Evolutionary conservation across 2,888 invertebrate genomes (phyloP).

Genomic region (Eucera pruinosa): DNA sequence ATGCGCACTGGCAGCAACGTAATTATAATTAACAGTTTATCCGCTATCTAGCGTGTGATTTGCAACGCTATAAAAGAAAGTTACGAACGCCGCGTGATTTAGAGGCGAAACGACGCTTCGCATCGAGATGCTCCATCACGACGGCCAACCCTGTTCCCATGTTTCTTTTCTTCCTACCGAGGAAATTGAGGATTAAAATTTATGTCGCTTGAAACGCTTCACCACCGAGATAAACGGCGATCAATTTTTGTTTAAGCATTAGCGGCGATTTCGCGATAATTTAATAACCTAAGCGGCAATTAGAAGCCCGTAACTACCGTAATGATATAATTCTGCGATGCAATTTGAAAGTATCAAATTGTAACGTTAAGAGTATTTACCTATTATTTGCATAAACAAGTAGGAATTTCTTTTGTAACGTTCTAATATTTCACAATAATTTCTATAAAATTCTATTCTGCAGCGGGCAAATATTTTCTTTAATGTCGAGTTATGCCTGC

Average conservation of each 20-base stretch:
- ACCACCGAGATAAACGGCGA: background rate
- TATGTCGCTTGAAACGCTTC: background rate
- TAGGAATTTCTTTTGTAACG: no score
- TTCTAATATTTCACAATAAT: no score
- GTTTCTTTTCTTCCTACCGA: background rate
- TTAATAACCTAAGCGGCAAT: background rate
- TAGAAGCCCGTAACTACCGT: background rate
- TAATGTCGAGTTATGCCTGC: no score
- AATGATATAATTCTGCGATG: background rate
- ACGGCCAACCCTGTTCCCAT: background rate
- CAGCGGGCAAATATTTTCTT: no score
- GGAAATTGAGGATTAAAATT: background rate
- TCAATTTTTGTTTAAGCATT: background rate
- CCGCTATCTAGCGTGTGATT: conserved; percentile 44
- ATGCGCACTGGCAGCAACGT: conserved; percentile 67
- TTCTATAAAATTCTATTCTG: no score
- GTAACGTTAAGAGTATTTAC: no score
- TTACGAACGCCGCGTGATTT: conserved; percentile 22
- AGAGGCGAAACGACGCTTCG: conserved; percentile 8
- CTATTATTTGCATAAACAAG: no score
- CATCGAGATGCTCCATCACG: conserved; percentile 6
- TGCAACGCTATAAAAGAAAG: conserved; percentile 52
- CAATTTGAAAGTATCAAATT: no score
- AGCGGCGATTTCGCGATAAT: background rate
- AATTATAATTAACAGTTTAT: conserved; percentile 79